Base-by-base conservation (phyloP, 2,797 vertebrate genomes). In the Somateria mollissima region DNA sequence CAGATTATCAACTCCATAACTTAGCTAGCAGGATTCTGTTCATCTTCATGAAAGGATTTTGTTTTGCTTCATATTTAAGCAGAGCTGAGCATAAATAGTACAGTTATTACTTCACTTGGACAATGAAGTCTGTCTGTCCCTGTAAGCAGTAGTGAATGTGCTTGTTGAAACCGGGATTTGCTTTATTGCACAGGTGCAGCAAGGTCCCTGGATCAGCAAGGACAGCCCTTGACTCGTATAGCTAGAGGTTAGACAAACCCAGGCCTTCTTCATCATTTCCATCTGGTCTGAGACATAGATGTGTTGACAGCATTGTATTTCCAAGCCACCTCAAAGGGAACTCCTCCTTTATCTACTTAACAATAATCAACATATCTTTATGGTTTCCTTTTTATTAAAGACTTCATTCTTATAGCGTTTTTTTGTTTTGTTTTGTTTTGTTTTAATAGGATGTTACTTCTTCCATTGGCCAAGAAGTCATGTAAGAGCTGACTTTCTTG, bases 71-170 rank as follows among this genome's bases (percentile, higher is more conserved):
- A 2, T 53, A 30, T 85, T 53, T 53, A 39, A 19, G 19, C 3
- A 8, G 13, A 72, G 43, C 18, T 56, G n/a, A 36, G 3, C 1
- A 1, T 5, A 21, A 0, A 1, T 6, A n/a, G 13, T 10, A 8
- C 9, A 5, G 28, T 21, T 72, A 13, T 39, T 11, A 6, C 47
- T 32, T 30, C 57, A 4, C 37, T 47, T 12, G 34, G 45, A 41
- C n/a, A 72, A 13, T 7, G 10, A 36, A 32, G 13, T 15, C 28
- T 13, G 3, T 12, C 41, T 37, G 11, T 3, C 54, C 5, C 27
- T 28, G 20, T 8, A 14, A 13, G 28, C 36, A 60, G 32, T 5
- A 82, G 34, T 4, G 24, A 3, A 37, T 57, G 21, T 32, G 30
- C 43, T 37, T 65, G n/a, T 34, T 62, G 47, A 37, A 61, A 57